Evolutionary conservation across 2,797 vertebrate species (phyloP).

Genomic region (Trichosurus vulpecula): DNA sequence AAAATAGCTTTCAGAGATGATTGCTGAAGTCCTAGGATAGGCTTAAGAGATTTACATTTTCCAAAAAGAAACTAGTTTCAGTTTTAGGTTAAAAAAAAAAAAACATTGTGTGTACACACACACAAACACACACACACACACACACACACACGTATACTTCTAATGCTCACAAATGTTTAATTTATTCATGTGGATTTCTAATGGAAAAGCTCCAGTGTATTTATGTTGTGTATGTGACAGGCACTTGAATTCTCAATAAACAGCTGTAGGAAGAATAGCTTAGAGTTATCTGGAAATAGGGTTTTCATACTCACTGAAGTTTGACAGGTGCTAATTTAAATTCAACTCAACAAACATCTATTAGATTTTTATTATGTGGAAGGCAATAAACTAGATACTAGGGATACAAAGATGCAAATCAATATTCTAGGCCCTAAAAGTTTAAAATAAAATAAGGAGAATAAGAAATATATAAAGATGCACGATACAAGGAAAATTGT

Average conservation of each 20-base stretch:
- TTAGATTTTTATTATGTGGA: background rate
- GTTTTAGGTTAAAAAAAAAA: constrained; percentile 69
- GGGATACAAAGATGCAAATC: background rate
- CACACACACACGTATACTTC: too few species aligned
- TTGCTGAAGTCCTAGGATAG: constrained; percentile 76
- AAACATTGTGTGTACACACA: too few species aligned
- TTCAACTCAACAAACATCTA: background rate
- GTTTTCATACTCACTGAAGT: constrained; percentile 61
- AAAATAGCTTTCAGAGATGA: constrained; percentile 69
- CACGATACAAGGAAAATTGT: background rate
- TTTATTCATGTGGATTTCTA: constrained; percentile 62
- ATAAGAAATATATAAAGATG: background rate
- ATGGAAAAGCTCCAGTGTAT: constrained; percentile 59
- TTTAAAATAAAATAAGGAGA: background rate
- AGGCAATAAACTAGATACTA: background rate
- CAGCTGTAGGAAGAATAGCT: constrained; percentile 11
- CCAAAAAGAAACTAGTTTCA: constrained; percentile 73
- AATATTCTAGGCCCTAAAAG: background rate
- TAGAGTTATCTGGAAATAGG: constrained; percentile 46
- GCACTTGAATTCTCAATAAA: constrained; percentile 44
- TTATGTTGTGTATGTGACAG: constrained; percentile 53
- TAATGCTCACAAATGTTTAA: constrained; percentile 65
- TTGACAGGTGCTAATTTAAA: constrained; percentile 64
- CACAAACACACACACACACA: too few species aligned
- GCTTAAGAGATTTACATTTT: constrained; percentile 75